Percentiles rank a stretch among this genome's conserved stretches.
These are phyloP conservation scores for Lepisosteus oculatus DNA, from an alignment of 2,113 vertebrate genomes.

Conservation along the genomic window DNA sequence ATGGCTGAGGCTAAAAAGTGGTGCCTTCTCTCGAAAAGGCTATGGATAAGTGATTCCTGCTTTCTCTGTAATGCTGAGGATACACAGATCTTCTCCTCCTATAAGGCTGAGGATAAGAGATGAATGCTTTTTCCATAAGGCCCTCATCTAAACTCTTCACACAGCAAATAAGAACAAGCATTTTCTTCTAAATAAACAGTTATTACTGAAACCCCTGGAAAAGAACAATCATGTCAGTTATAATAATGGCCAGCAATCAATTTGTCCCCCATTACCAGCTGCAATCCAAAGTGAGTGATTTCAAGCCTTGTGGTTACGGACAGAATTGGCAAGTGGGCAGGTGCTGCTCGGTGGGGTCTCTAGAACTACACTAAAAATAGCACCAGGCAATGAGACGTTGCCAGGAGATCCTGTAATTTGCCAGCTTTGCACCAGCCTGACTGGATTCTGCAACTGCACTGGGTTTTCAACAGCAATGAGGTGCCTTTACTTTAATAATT, in stretches of 20 bases:
- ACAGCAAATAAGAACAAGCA: constrained; percentile 22
- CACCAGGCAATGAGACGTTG: background rate
- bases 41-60: too few species aligned
- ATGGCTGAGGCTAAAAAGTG: too few species aligned
- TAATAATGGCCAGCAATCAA: constrained; percentile 46
- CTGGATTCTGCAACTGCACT: too few species aligned
- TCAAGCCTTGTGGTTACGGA: background rate
- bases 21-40: too few species aligned
- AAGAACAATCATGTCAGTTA: constrained; percentile 36
- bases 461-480: too few species aligned
- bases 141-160: constrained; percentile 10
- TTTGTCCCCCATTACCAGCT: constrained; percentile 42
- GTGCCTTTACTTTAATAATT: too few species aligned
- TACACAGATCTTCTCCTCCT: too few species aligned
- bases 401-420: constrained; percentile 4
- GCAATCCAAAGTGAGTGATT: constrained; percentile 36
- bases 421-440: background rate
- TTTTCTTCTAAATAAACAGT: background rate
- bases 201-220: constrained; percentile 17
- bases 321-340: background rate
- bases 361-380: constrained; percentile 15
- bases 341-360: background rate
- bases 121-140: background rate
- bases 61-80: too few species aligned
- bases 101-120: too few species aligned